Evolutionary conservation across 2,797 vertebrate species (phyloP).

Genomic region (Otolemur crassicaudatus): DNA sequence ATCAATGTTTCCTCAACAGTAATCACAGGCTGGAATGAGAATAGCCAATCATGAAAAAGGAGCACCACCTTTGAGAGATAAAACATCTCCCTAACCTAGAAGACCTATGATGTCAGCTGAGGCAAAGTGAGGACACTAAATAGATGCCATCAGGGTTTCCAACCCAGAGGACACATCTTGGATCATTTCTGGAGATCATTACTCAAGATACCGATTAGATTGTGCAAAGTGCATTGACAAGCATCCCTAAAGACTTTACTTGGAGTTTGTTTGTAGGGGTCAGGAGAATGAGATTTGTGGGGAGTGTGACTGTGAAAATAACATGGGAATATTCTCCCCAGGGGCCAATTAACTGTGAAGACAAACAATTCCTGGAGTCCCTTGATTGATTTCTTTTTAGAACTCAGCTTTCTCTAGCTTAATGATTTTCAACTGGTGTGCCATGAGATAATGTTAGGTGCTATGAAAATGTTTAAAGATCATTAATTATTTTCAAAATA

Average conservation of each 20-base stretch:
- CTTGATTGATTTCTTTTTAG: background rate
- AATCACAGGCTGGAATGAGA: background rate
- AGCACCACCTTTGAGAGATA: background rate
- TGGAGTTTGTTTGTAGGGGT: background rate
- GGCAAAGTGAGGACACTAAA: background rate
- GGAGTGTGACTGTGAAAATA: background rate
- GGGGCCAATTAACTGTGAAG: background rate
- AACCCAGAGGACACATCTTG: background rate
- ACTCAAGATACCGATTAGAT: constrained; percentile 37
- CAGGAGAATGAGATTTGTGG: background rate
- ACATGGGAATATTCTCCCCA: background rate
- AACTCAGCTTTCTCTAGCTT: background rate
- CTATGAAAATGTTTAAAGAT: no score
- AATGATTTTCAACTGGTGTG: no score
- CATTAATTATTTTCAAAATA: no score
- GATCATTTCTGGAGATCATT: background rate
- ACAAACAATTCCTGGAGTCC: background rate
- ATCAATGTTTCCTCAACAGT: background rate
- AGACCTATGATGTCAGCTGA: background rate
- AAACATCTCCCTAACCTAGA: background rate
- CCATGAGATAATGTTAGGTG: no score
- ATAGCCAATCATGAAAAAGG: background rate
- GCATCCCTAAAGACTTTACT: background rate
- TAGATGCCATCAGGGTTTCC: background rate
- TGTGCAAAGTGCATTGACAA: background rate